Evolutionary conservation across 2,888 invertebrate species (phyloP), one percentile per base, ranked within the genome.

Genomic region (Andrena haemorrhoa): DNA sequence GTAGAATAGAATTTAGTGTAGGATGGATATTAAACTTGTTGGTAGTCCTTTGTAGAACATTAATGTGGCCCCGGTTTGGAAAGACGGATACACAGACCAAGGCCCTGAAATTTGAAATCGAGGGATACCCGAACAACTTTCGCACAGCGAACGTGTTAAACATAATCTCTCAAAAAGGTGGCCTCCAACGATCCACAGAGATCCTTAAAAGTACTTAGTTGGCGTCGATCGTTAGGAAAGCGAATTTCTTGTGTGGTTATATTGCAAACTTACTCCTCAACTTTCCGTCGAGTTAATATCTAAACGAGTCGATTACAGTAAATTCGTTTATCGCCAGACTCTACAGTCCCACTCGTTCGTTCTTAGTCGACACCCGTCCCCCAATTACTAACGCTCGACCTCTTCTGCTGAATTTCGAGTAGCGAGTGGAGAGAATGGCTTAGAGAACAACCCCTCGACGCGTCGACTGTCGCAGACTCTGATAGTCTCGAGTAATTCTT

Each of bases 311-410:
- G 56, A 26, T 29, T 41, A 41, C 10, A 20, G 56, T 26, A 35
- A 26, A 66, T 66, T 84, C 75, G 60, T 63, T 58, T 47, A 29
- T 26, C 61, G 92, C 93, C 91, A 88, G 83, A 92, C 90, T 93
- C 92, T 92, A 89, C 92, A 93, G 91, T 92, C 89, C 89, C 93
- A 93, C 93, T 93, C 92, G 89, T 61, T 61, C n/a, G 1, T 23
- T 56, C 23, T 10, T 29, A 3, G 58, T 35, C 73, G 20, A 12
- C 51, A 58, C 60, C 12, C 41, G 0, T 41, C 5, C 16, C 41
- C 53, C 7, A 10, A 16, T 31, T 23, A 29, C 12, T 23, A 56
- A 12, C 8, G 12, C 33, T 51, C 31, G n/a, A 47, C 23, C 26
- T 77, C 35, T 29, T 23, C 33, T 49, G 2, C 31, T 31, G 58